Evolutionary conservation across 2,797 vertebrate genomes (phyloP).

Genomic region (Chlorospingus flavigularis): DNA sequence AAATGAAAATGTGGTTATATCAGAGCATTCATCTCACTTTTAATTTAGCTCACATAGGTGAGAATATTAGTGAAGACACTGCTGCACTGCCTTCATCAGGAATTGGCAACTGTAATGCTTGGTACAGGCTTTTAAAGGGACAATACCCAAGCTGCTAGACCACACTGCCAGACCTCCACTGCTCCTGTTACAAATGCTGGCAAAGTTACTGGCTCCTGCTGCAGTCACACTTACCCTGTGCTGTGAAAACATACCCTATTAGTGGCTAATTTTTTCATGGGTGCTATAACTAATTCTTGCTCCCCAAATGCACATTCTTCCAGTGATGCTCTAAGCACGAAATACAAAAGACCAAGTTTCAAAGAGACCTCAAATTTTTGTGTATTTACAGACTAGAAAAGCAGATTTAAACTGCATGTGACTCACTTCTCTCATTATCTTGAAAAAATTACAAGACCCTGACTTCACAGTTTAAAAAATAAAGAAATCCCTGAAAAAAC

Average conservation of each 20-base stretch:
- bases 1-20: constrained; percentile 68
- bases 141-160: constrained; percentile 5
- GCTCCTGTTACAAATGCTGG: background rate
- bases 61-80: constrained; percentile 65
- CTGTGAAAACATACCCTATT: background rate
- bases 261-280: background rate
- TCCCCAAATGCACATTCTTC: background rate
- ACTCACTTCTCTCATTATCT: background rate
- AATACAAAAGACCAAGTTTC: background rate
- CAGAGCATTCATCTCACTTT: constrained; percentile 65
- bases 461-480: background rate
- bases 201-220: background rate
- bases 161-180: background rate
- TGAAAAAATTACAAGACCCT: background rate
- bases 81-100: constrained; percentile 52
- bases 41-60: constrained; percentile 57
- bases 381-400: background rate
- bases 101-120: constrained; percentile 35
- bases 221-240: background rate
- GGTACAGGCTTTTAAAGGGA: constrained; percentile 35
- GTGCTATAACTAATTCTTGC: background rate
- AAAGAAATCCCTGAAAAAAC: background rate
- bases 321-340: background rate
- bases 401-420: background rate
- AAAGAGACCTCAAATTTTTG: background rate